Conservation (phyloP, 2,113 vertebrate genomes). For the Corydoras maculifer region DNA sequence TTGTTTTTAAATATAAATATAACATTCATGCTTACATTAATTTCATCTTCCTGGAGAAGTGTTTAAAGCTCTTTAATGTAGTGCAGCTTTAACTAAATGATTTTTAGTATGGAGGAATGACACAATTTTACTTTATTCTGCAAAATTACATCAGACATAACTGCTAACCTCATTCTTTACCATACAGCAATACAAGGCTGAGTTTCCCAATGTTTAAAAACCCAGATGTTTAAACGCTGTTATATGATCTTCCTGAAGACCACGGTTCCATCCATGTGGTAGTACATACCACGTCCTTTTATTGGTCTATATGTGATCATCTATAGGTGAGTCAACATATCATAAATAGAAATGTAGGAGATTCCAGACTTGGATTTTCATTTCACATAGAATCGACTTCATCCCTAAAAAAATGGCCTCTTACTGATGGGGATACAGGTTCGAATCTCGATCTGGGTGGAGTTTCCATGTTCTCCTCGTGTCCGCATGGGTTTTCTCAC, state of each 20-base stretch:
- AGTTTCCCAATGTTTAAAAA: no score
- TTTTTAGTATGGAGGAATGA: not conserved
- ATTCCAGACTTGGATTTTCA: no score
- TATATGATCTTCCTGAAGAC: not conserved
- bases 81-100: not conserved
- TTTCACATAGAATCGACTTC: no score
- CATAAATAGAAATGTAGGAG: no score
- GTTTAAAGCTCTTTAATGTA: constrained; percentile 20
- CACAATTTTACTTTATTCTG: not conserved
- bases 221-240: not conserved
- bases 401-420: no score
- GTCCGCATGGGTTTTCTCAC: no score
- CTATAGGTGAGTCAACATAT: no score
- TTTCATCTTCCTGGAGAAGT: constrained; percentile 27
- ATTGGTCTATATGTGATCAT: no score
- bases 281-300: no score
- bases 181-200: not conserved
- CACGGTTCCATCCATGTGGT: not conserved
- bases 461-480: no score
- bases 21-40: not conserved
- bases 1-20: constrained; percentile 31
- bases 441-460: no score
- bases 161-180: not conserved
- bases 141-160: constrained; percentile 7
- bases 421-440: no score